Base-by-base conservation (phyloP, 1,140 invertebrate species). In the Heterodera carotae region DNA sequence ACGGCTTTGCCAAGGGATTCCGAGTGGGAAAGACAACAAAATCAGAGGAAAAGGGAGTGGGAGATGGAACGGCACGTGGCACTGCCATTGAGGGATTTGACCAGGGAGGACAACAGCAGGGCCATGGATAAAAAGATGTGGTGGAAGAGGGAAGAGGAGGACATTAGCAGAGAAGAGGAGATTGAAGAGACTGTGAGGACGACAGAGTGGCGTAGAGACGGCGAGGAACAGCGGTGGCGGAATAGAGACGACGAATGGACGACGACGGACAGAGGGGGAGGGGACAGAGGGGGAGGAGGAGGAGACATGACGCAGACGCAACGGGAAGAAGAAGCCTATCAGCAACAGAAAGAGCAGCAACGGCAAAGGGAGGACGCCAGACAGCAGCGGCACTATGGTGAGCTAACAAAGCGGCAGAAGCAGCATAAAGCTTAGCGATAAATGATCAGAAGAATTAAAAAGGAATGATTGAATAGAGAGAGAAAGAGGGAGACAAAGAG, bases 381-480 rank as follows among this genome's bases (percentile, higher is more conserved):
- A 66, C 62, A 31, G 22, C n/a, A 62, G 60, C n/a, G 22, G 22
- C 62, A 66, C 25, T 29, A 66, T 56, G 48, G 62, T 66, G 62
- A n/a, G 62, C 27, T 34, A 12, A 66, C 6, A 34, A 15, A 29
- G 10, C n/a, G n/a, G n/a, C n/a, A n/a, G 29, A 66, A 66, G n/a
- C 8, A 5, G 29, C 2, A 22, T 22, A 15, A 56, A 66, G 62
- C 60, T 29, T 12, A 22, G 60, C 10, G 3, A 31, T 25, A 18
- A 62, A 62, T n/a, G 59, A 7, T 25, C 59, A 10, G 3, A 8
- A n/a, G n/a, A n/a, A n/a, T n/a, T n/a, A n/a, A n/a, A n/a, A n/a
- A n/a, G n/a, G n/a, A n/a, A n/a, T n/a, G n/a, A n/a, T n/a, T n/a
- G n/a, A n/a, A n/a, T n/a, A n/a, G n/a, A n/a, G n/a, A n/a, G n/a